Base-by-base conservation (phyloP, 2,888 invertebrate species). In the Calameuta filiformis region DNA sequence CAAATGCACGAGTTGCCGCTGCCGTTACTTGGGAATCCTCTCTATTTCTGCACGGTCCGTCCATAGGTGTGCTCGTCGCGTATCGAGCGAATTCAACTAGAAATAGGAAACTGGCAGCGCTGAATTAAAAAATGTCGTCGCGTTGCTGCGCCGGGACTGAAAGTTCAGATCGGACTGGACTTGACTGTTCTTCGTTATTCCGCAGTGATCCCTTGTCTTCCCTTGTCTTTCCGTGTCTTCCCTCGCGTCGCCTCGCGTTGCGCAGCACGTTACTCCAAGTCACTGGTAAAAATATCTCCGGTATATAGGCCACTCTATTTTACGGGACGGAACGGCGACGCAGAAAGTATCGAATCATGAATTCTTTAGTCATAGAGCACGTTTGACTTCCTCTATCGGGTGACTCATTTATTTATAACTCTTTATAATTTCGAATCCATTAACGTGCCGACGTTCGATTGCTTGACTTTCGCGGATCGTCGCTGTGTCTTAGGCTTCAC, bases 271-370 rank as follows among this genome's bases (percentile, higher is more conserved):
- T 56, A 71, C 71, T 31, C 35, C 74, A 73, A 79, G 79, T 76
- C 79, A 79, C 79, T 75, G 77, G 81, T 78, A 76, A 79, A 83
- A 81, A 82, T 83, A 83, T 79, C 77, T 74, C 77, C 73, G 73
- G 75, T 37, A 80, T 78, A 80, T 79, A 76, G 79, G 77, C 30
- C 81, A 80, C 77, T 71, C 56, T 56, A 56, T 56, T 56, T 56
- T 23, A 56, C 56, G 56, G 56, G 23, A 56, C 56, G 56, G 23
- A 56, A 56, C 23, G 56, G 23, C 23, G 56, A 56, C 56, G 56
- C 56, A 9, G 23, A 56, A 56, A 56, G 56, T 56, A 56, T 56
- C 56, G 56, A 56, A 56, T 56, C 56, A 56, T 56, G 56, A 56
- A 56, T 56, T 56, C 56, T 56, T 56, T 56, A 56, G 56, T 56